Percentiles rank a stretch among this genome's conserved stretches.
These are phyloP conservation scores for Poeciliopsis presidionis DNA, from an alignment of 2,797 vertebrate species.

Conservation along the genomic window DNA sequence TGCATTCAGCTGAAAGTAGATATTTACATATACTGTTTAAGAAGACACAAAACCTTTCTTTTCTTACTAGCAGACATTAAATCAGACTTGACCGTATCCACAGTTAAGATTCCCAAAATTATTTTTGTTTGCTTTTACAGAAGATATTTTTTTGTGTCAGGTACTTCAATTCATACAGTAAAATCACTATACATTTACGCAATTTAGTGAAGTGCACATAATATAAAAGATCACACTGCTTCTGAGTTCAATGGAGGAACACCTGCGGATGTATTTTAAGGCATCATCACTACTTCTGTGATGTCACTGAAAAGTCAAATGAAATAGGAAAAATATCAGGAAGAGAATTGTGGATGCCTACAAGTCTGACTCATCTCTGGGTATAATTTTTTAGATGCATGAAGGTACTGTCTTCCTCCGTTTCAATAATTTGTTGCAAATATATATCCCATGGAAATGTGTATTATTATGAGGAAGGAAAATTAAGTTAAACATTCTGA, in stretches of 20 bases:
- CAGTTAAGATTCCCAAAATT: background rate
- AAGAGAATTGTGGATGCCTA: background rate
- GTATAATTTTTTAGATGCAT: background rate
- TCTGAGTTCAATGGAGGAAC: background rate
- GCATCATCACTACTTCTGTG: background rate
- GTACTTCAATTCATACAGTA: background rate
- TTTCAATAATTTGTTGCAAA: background rate
- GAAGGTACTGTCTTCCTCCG: background rate
- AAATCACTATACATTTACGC: background rate
- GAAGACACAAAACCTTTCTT: background rate
- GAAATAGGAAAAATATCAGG: background rate
- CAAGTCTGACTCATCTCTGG: background rate
- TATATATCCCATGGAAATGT: background rate
- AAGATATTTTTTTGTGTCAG: background rate
- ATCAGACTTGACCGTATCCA: background rate
- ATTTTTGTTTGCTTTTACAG: background rate
- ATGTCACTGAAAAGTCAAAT: background rate
- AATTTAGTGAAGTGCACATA: background rate
- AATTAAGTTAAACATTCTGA: background rate
- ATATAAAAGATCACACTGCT: background rate
- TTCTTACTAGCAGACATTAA: background rate
- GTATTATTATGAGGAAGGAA: background rate
- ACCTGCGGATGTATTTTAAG: background rate
- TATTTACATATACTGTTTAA: background rate
- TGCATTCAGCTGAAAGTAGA: conserved; percentile 4